Percentiles rank a stretch among this genome's conserved stretches.
phyloP scores from a whole-genome alignment of 2,113 vertebrate species.

The Manacus vitellinus region DNA sequence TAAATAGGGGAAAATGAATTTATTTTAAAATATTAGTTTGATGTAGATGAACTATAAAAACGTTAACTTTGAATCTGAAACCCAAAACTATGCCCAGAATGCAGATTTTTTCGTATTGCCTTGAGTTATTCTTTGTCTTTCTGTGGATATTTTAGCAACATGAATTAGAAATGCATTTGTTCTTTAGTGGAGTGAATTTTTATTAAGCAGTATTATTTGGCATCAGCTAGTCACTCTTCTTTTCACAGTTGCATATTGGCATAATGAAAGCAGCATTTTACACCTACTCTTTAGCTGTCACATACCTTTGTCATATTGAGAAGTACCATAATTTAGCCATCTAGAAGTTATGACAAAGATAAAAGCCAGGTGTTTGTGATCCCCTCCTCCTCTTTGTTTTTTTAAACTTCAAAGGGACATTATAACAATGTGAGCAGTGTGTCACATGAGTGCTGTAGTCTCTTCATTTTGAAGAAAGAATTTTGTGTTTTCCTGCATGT shows the following conservation, averaged over 20 bases:
- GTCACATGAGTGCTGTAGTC: background rate
- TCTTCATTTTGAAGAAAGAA: slow-evolving; percentile 1
- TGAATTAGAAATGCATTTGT: background rate
- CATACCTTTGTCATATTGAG: background rate
- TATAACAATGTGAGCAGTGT: slow-evolving; percentile 32
- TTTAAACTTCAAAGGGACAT: slow-evolving; percentile 15
- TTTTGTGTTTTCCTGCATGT: background rate
- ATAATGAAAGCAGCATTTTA: slow-evolving; percentile 39
- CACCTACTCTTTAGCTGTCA: slow-evolving; percentile 19
- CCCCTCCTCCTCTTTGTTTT: background rate
- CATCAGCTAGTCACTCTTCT: background rate
- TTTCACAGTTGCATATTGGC: slow-evolving; percentile 1
- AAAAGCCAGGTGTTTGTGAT: slow-evolving; percentile 39
- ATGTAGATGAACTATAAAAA: background rate
- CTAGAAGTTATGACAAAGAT: background rate
- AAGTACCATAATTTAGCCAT: background rate
- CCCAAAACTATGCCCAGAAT: background rate
- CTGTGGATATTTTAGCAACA: background rate
- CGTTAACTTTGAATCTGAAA: background rate
- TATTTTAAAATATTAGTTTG: background rate
- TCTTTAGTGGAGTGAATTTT: background rate
- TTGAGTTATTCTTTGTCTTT: background rate
- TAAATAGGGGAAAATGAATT: background rate
- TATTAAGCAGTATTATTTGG: background rate
- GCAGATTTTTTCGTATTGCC: background rate